These are phyloP conservation scores for Chloroceryle aenea DNA, from an alignment of 2,113 vertebrate species.

Conservation along the genomic window DNA sequence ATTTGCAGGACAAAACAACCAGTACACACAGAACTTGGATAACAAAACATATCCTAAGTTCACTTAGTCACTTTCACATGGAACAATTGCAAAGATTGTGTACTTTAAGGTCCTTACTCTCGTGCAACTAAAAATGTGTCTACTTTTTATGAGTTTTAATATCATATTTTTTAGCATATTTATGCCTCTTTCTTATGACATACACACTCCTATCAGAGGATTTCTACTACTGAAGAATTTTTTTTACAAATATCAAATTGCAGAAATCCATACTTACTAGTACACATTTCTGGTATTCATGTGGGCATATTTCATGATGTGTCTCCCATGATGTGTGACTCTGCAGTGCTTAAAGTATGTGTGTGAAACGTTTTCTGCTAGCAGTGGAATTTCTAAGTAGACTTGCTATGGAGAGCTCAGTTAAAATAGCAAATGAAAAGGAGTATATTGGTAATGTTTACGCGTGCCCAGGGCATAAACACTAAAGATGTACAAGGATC, in stretches of 20 bases:
- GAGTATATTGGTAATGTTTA: not conserved
- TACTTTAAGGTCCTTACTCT: not conserved
- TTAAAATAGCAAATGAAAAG: not conserved
- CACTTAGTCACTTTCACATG: not conserved
- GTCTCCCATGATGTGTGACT: not conserved
- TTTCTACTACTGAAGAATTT: not conserved
- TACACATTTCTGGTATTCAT: not conserved
- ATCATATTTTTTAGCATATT: not conserved
- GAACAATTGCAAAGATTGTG: rapidly evolving
- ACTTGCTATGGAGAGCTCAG: not conserved
- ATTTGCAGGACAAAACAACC: not conserved
- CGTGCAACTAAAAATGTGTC: not conserved
- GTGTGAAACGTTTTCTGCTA: not conserved
- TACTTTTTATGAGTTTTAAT: not conserved
- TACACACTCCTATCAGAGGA: not conserved
- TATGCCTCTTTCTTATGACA: not conserved
- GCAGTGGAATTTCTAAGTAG: not conserved
- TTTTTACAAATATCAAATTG: not conserved
- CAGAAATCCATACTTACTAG: not conserved
- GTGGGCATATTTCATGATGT: not conserved
- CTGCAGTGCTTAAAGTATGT: not conserved
- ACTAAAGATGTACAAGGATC: not conserved
- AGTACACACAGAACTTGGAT: not conserved
- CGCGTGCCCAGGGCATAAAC: not conserved
- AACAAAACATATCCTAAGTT: not conserved